Percentiles rank a stretch among this genome's conserved stretches.
These are phyloP conservation scores for Bombus waltoni DNA, from an alignment of 1,140 invertebrate species.

Conservation along the genomic window DNA sequence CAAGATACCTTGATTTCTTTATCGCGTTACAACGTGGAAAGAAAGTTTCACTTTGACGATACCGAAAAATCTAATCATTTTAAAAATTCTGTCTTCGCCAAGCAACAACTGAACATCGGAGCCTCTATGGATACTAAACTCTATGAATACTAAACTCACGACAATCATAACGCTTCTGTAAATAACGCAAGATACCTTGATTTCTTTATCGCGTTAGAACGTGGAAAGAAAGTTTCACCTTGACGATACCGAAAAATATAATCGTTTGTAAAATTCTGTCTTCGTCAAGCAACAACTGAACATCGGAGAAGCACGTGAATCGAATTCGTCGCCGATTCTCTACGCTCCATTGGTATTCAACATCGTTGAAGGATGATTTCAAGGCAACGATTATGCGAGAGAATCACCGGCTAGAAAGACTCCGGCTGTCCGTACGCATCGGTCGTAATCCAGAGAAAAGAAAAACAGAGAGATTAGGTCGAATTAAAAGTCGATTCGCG, in stretches of 20 bases:
- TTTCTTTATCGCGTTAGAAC: neutral
- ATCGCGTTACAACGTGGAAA: too few relatives aligned
- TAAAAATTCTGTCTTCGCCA: neutral
- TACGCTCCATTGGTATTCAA: slow-evolving; percentile 11
- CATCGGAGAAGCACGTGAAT: neutral
- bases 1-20: neutral
- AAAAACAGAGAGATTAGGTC: too few relatives aligned
- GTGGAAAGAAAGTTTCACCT: too few relatives aligned
- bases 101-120: neutral
- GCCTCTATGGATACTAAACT: too few relatives aligned
- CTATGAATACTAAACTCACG: neutral
- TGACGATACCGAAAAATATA: too few relatives aligned
- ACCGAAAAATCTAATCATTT: neutral
- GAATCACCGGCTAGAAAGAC: neutral
- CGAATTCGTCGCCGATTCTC: neutral
- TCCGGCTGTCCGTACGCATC: too few relatives aligned
- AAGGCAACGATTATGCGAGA: slow-evolving; percentile 36
- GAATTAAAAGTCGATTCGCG: too few relatives aligned
- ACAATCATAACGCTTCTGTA: neutral
- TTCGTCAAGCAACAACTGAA: neutral
- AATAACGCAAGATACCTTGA: neutral
- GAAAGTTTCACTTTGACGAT: too few relatives aligned
- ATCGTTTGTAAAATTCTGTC: neutral
- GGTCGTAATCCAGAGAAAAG: too few relatives aligned
- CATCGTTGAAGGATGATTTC: slow-evolving; percentile 6